These are phyloP conservation scores for Lucinisca nassula DNA, from an alignment of 2,888 invertebrate genomes.

Conservation along the genomic window DNA sequence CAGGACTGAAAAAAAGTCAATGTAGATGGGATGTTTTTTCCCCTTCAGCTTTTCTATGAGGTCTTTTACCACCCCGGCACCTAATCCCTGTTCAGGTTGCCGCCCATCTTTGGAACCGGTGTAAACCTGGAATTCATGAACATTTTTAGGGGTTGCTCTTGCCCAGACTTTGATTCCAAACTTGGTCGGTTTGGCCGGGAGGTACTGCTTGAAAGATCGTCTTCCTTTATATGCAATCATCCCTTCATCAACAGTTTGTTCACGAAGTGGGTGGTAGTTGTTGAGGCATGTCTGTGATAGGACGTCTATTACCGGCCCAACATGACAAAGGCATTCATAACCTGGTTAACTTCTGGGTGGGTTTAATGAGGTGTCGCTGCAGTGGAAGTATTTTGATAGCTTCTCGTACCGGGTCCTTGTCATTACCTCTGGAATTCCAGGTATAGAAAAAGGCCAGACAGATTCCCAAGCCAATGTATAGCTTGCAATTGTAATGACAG, in stretches of 20 bases:
- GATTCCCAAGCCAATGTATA: constrained; percentile 29
- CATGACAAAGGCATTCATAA: constrained; percentile 46
- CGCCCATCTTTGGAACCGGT: constrained; percentile 13
- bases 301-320: constrained; percentile 23
- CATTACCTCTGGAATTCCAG: constrained; percentile 37
- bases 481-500: not conserved
- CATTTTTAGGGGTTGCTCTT: constrained; percentile 30
- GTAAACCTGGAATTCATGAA: constrained; percentile 43
- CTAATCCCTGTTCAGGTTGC: constrained; percentile 20
- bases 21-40: constrained; percentile 11
- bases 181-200: no score
- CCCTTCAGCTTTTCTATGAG: not conserved
- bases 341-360: constrained; percentile 18
- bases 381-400: constrained; percentile 26
- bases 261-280: constrained; percentile 23
- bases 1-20: no score
- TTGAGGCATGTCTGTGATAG: constrained; percentile 3
- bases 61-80: constrained; percentile 29
- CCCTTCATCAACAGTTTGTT: constrained; percentile 43
- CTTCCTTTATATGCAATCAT: constrained; percentile 43
- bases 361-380: constrained; percentile 21
- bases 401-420: constrained; percentile 28
- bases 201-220: constrained; percentile 36
- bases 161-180: constrained; percentile 53
- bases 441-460: not conserved